Percentiles rank a stretch among this genome's conserved stretches.
Conservation (phyloP, 2,888 invertebrate genomes). For the Leucozona laternaria region DNA sequence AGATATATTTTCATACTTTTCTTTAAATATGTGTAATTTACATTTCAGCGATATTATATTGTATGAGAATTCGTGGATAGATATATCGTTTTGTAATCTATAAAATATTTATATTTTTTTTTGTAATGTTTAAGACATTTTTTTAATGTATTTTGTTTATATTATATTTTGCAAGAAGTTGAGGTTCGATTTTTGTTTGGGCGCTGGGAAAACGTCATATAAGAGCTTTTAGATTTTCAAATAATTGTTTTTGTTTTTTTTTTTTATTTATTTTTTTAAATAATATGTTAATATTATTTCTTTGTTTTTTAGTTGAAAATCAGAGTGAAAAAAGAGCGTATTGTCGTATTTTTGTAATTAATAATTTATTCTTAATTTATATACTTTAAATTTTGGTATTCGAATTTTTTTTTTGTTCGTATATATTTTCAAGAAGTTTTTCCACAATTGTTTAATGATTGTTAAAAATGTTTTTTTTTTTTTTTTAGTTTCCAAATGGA, state of each 20-base stretch:
- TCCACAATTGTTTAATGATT: slow-evolving; percentile 78
- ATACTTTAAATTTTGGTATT: slow-evolving; percentile 72
- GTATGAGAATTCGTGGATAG: slow-evolving; percentile 39
- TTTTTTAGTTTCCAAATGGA: slow-evolving; percentile 49
- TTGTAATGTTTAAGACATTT: slow-evolving; percentile 65
- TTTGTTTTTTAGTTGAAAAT: slow-evolving; percentile 61
- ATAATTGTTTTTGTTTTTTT: slow-evolving; percentile 73
- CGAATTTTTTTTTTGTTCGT: slow-evolving; percentile 69
- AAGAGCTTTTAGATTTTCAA: slow-evolving; percentile 69
- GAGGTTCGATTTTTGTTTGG: slow-evolving; percentile 85
- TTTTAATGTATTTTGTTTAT: slow-evolving; percentile 72
- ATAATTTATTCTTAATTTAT: slow-evolving; percentile 76
- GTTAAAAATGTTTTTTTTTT: slow-evolving; percentile 53
- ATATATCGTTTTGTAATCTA: slow-evolving; percentile 35
- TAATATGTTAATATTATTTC: slow-evolving; percentile 55
- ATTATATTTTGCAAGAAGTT: slow-evolving; percentile 83
- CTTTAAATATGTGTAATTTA: slow-evolving; percentile 58
- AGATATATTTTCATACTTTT: slow-evolving; percentile 27
- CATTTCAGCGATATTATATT: slow-evolving; percentile 59
- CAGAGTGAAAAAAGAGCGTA: slow-evolving; percentile 76
- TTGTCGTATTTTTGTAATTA: slow-evolving; percentile 74
- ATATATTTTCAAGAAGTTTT: slow-evolving; percentile 83
- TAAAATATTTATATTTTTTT: slow-evolving; percentile 38
- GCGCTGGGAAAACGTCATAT: slow-evolving; percentile 83
- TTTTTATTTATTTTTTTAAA: slow-evolving; percentile 35